Evolutionary conservation across 2,113 vertebrate genomes (phyloP).

Genomic region (Plectropomus leopardus): DNA sequence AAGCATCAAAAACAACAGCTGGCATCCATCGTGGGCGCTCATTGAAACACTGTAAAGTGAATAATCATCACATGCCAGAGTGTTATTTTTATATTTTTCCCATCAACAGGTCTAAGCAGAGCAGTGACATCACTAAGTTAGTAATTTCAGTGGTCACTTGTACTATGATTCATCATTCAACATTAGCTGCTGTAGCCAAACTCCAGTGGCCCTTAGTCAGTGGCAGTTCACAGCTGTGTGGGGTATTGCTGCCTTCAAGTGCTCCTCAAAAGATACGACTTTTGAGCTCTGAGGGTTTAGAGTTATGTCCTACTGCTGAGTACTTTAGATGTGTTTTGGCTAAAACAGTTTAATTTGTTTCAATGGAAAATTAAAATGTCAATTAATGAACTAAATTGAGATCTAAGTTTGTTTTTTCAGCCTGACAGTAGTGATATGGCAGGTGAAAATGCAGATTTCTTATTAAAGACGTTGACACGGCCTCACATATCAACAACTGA

Average conservation of each 20-base stretch:
- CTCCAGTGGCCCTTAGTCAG: not conserved
- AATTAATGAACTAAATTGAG: not conserved
- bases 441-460: not conserved
- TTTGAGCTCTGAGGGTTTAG: not conserved
- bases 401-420: too few relatives aligned
- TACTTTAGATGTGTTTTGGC: not conserved
- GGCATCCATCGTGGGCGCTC: not conserved
- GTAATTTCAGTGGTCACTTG: not conserved
- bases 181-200: not conserved
- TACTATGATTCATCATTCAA: not conserved
- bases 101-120: not conserved
- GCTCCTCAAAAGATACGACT: not conserved
- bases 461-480: not conserved
- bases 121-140: not conserved
- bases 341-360: not conserved
- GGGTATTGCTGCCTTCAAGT: slow-evolving; percentile 14
- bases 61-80: not conserved
- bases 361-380: not conserved
- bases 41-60: not conserved
- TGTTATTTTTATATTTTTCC: not conserved
- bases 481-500: not conserved
- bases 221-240: slow-evolving; percentile 29
- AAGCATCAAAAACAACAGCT: slow-evolving; percentile 11
- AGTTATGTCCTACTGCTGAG: not conserved
- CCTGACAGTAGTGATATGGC: too few relatives aligned